Evolutionary conservation across 2,797 vertebrate species (phyloP).

Genomic region (Chelon auratus): DNA sequence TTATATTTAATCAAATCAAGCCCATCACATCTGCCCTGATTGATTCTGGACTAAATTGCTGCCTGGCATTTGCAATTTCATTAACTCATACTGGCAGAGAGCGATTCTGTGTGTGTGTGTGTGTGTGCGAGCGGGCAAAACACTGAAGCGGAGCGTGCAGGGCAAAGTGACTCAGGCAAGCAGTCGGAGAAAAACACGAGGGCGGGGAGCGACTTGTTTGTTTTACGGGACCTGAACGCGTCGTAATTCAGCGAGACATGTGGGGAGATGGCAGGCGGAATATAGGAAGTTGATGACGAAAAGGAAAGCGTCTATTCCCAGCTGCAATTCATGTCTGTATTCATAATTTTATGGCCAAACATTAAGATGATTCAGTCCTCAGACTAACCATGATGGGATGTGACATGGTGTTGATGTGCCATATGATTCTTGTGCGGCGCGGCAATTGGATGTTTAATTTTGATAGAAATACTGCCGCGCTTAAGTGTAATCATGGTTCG

Average conservation of each 20-base stretch:
- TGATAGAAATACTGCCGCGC: slow-evolving; percentile 31
- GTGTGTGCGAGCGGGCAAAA: slow-evolving; percentile 31
- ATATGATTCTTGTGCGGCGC: slow-evolving; percentile 14
- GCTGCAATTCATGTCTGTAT: slow-evolving; percentile 34
- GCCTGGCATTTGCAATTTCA: slow-evolving; percentile 75
- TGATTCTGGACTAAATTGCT: slow-evolving; percentile 74
- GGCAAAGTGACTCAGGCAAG: slow-evolving; percentile 61
- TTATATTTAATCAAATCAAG: slow-evolving; percentile 79
- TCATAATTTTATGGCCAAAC: slow-evolving; percentile 33
- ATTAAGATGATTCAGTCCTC: slow-evolving; percentile 48
- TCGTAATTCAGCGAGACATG: slow-evolving; percentile 57
- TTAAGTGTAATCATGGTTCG: slow-evolving; percentile 34
- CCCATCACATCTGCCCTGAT: slow-evolving; percentile 79
- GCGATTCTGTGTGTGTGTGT: slow-evolving; percentile 24
- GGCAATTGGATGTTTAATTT: slow-evolving; percentile 38
- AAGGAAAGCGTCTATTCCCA: slow-evolving; percentile 28
- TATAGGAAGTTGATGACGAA: slow-evolving; percentile 21
- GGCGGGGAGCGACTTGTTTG: slow-evolving; percentile 70
- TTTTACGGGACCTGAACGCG: slow-evolving; percentile 62
- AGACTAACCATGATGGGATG: slow-evolving; percentile 1
- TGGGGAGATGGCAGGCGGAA: slow-evolving; percentile 15
- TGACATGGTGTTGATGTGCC: slow-evolving; percentile 26
- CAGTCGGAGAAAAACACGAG: slow-evolving; percentile 69
- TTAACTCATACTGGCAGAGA: slow-evolving; percentile 68
- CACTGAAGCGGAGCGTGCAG: slow-evolving; percentile 28